Percentiles rank a stretch among this genome's conserved stretches.
Evolutionary conservation across 1,140 invertebrate genomes (phyloP).

Genomic region (Formica exsecta): DNA sequence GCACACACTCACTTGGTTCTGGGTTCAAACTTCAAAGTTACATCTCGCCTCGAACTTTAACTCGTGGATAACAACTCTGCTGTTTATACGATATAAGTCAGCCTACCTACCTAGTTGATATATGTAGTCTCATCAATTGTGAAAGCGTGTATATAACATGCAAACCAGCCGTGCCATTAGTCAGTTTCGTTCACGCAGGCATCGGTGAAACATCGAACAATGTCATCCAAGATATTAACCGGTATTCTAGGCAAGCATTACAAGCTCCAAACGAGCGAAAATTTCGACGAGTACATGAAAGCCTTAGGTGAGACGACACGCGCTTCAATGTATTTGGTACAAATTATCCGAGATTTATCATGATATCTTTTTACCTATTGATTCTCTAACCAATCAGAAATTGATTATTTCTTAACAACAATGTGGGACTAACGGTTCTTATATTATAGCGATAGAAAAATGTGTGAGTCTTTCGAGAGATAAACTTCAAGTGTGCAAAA

Average conservation of each 20-base stretch:
- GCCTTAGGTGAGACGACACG: constrained; percentile 89
- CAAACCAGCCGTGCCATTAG: neutral
- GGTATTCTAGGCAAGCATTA: constrained; percentile 90
- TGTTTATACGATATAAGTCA: neutral
- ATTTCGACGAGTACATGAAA: constrained; percentile 96
- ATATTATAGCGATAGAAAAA: neutral
- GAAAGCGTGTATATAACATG: constrained; percentile 57
- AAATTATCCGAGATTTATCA: neutral
- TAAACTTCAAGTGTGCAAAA: neutral
- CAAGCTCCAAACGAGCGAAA: constrained; percentile 91
- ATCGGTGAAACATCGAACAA: constrained; percentile 2
- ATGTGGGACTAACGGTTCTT: neutral
- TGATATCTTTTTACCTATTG: neutral
- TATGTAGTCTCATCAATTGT: constrained; percentile 48
- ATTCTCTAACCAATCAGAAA: neutral
- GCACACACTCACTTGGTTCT: too few species aligned
- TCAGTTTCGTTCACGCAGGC: constrained; percentile 62
- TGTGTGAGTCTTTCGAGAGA: neutral
- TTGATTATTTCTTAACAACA: neutral
- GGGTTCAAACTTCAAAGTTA: constrained; percentile 76
- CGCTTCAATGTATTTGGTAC: neutral
- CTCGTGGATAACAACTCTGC: neutral
- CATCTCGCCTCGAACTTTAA: constrained; percentile 9
- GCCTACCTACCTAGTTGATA: neutral
- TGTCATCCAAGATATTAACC: constrained; percentile 70